Evolutionary conservation across 2,797 vertebrate genomes (phyloP).

Genomic region (Hippocampus kuda): DNA sequence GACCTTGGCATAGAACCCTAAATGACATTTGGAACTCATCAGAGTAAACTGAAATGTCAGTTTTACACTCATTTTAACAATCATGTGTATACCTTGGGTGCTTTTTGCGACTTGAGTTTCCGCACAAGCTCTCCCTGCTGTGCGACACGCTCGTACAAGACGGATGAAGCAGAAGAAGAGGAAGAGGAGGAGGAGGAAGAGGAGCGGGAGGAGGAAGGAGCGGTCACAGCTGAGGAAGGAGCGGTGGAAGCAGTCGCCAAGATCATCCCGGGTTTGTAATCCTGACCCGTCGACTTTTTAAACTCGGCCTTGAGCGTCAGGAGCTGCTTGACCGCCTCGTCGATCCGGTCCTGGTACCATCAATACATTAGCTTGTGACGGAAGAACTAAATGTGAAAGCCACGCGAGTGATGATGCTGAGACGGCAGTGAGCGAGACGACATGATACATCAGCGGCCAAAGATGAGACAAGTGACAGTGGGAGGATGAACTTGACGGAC

Average conservation of each 20-base stretch:
- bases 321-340: slow-evolving; percentile 75
- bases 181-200: slow-evolving; percentile 11
- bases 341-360: slow-evolving; percentile 70
- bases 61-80: neutral
- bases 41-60: neutral
- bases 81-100: slow-evolving; percentile 65
- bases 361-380: slow-evolving; percentile 33
- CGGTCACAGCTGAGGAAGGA: slow-evolving; percentile 15
- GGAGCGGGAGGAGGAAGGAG: slow-evolving; percentile 19
- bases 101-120: slow-evolving; percentile 72
- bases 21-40: neutral
- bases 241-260: slow-evolving; percentile 36
- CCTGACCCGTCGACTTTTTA: slow-evolving; percentile 76
- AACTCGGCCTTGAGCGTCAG: slow-evolving; percentile 76
- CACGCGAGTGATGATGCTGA: slow-evolving; percentile 17
- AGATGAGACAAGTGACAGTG: neutral
- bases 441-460: neutral
- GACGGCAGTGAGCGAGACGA: neutral
- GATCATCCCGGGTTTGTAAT: slow-evolving; percentile 74
- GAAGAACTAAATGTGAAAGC: slow-evolving; percentile 6
- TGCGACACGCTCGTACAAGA: slow-evolving; percentile 59
- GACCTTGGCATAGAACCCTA: neutral
- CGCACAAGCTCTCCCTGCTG: slow-evolving; percentile 71
- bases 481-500: neutral
- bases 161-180: slow-evolving; percentile 24